These are phyloP conservation scores for Macroramphosus scolopax DNA, from an alignment of 2,797 vertebrate genomes.

Conservation along the genomic window DNA sequence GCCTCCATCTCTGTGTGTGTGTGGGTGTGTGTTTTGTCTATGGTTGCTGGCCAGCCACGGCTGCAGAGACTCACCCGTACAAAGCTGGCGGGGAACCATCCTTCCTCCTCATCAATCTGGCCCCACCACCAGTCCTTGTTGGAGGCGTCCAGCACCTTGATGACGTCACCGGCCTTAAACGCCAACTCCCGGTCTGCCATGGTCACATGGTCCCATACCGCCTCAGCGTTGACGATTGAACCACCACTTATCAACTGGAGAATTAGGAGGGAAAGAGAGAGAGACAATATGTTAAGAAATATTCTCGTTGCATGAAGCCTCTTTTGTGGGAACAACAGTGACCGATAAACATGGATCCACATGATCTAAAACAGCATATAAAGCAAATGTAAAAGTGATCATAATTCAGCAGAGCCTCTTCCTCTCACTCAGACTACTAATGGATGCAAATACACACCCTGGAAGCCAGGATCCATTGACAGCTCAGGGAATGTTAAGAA, in stretches of 20 bases:
- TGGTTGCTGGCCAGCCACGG: slow-evolving; percentile 38
- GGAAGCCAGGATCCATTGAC: slow-evolving; percentile 50
- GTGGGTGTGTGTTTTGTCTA: too few relatives aligned
- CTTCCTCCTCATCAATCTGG: slow-evolving; percentile 88
- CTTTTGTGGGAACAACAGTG: too few relatives aligned
- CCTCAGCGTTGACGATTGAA: slow-evolving; percentile 92
- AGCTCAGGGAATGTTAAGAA: slow-evolving; percentile 52
- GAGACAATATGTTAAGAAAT: slow-evolving; percentile 21
- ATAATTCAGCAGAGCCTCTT: slow-evolving; percentile 36
- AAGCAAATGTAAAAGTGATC: too few relatives aligned
- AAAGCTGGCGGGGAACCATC: slow-evolving; percentile 97
- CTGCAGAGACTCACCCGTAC: slow-evolving; percentile 83
- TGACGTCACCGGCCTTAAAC: slow-evolving; percentile 93
- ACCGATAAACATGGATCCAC: slow-evolving; percentile 12
- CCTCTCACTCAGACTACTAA: slow-evolving; percentile 65
- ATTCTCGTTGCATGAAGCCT: slow-evolving; percentile 11
- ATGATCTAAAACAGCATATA: slow-evolving; percentile 15
- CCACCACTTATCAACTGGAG: slow-evolving; percentile 95
- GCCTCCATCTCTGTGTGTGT: slow-evolving; percentile 46
- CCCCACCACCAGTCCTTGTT: slow-evolving; percentile 99
- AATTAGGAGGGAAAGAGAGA: slow-evolving; percentile 68
- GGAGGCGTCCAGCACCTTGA: slow-evolving; percentile 94
- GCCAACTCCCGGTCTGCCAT: slow-evolving; percentile 98
- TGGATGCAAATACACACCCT: slow-evolving; percentile 62
- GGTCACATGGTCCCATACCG: slow-evolving; percentile 97